Conservation (phyloP, 2,797 vertebrate genomes). For the Chrysocyon brachyurus region DNA sequence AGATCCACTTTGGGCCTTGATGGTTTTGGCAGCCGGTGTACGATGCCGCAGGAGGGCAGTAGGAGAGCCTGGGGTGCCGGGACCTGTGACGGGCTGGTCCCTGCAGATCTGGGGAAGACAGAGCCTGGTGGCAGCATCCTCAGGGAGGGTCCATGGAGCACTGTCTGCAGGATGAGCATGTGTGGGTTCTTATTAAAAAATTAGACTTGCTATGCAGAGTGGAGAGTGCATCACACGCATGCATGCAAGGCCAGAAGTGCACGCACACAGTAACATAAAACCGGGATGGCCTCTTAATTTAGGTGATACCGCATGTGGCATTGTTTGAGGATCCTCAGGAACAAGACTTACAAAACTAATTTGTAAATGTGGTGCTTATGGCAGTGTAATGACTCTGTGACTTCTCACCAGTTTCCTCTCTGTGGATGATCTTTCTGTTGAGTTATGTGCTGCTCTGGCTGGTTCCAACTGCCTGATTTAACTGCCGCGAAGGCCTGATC, state of each 20-base stretch:
- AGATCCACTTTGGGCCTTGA: not conserved
- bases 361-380: constrained; percentile 67
- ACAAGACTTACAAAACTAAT: constrained; percentile 78
- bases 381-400: constrained; percentile 71
- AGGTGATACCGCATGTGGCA: constrained; percentile 55
- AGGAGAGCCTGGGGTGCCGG: no score
- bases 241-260: not conserved
- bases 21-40: not conserved
- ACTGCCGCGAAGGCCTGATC: constrained; percentile 87
- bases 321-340: constrained; percentile 74
- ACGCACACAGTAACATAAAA: not conserved
- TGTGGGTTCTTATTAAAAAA: rapidly evolving
- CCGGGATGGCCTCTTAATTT: rapidly evolving
- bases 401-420: constrained; percentile 86
- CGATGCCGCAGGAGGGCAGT: not conserved
- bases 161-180: rapidly evolving
- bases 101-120: not conserved
- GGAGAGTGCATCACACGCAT: constrained; percentile 55
- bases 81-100: rapidly evolving
- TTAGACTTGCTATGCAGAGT: constrained; percentile 40
- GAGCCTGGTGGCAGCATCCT: rapidly evolving
- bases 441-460: constrained; percentile 93
- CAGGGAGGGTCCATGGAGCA: rapidly evolving
- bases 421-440: constrained; percentile 87
- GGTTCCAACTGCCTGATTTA: constrained; percentile 88